Percentiles rank a stretch among this genome's conserved stretches.
These are phyloP conservation scores for Pollachius pollachius DNA, from an alignment of 2,113 vertebrate genomes.

Conservation along the genomic window DNA sequence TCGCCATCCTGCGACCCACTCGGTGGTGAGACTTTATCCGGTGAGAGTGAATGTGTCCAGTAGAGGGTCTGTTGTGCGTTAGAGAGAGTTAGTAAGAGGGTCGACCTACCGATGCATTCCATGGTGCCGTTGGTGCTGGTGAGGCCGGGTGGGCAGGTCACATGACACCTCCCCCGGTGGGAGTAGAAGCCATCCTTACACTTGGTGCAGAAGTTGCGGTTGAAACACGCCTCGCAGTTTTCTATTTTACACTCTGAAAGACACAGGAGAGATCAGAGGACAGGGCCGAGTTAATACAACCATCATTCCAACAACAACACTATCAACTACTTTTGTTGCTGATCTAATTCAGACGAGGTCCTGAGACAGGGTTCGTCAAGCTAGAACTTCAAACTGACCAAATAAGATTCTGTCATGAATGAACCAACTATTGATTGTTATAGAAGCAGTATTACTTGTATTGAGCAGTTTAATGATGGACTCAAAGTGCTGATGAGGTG, in stretches of 20 bases:
- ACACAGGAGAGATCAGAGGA: conserved; percentile 53
- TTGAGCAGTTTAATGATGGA: too few species aligned
- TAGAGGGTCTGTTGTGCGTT: too few species aligned
- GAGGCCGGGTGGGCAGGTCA: conserved; percentile 86
- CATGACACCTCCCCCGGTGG: conserved; percentile 91
- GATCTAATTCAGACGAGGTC: neutral
- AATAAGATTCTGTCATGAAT: conserved; percentile 42
- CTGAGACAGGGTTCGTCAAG: conserved; percentile 11
- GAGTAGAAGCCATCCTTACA: conserved; percentile 95
- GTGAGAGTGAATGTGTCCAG: too few species aligned
- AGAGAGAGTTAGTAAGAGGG: too few species aligned
- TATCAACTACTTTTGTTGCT: neutral
- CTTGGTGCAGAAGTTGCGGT: conserved; percentile 98
- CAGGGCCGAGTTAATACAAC: conserved; percentile 15
- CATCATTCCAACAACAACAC: too few species aligned
- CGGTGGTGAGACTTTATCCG: too few species aligned
- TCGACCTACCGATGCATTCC: conserved; percentile 91
- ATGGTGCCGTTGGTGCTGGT: conserved; percentile 83
- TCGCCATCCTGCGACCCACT: too few species aligned
- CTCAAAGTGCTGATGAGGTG: too few species aligned
- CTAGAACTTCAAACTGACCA: conserved; percentile 32
- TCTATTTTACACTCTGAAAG: conserved; percentile 95
- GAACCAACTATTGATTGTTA: conserved; percentile 25
- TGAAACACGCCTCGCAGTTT: conserved; percentile 97
- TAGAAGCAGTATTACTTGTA: neutral